Percentiles rank a stretch among this genome's conserved stretches.
phyloP scores from a whole-genome alignment of 1,140 invertebrate genomes.

The Orussus abietinus region DNA sequence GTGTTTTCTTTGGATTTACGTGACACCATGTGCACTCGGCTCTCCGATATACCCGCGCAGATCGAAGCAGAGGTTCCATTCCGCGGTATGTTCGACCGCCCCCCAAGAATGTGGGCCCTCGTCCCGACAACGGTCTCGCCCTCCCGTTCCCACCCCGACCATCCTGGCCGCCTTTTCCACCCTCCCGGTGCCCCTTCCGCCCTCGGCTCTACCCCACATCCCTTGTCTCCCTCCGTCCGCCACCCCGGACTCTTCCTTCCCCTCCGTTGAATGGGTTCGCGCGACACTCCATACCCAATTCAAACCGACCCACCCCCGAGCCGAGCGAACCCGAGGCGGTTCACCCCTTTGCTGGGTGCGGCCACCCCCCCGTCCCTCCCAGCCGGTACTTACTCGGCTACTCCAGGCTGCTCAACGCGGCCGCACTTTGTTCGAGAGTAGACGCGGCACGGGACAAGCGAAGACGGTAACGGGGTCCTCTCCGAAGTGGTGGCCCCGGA shows the following conservation, averaged over 20 bases:
- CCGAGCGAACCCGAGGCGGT: background rate
- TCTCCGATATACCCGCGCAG: conserved; percentile 35
- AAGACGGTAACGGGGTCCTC: background rate
- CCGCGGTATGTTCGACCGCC: conserved; percentile 37
- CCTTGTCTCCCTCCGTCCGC: too few relatives aligned
- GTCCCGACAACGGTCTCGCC: conserved; percentile 20
- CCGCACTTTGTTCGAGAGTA: conserved; percentile 19
- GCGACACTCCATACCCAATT: too few relatives aligned
- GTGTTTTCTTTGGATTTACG: conserved; percentile 46
- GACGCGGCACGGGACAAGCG: conserved; percentile 7
- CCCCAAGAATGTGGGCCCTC: conserved; percentile 37
- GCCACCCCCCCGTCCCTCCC: conserved; percentile 7
- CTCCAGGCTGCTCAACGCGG: conserved; percentile 15
- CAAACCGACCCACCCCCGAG: background rate
- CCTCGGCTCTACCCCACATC: too few relatives aligned
- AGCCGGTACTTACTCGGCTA: conserved; percentile 14
- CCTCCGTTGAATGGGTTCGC: too few relatives aligned
- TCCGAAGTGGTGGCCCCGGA: too few relatives aligned
- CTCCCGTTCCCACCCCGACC: background rate
- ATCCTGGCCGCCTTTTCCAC: too few relatives aligned
- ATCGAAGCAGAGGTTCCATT: conserved; percentile 38
- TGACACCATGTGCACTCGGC: conserved; percentile 36
- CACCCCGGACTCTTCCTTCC: too few relatives aligned
- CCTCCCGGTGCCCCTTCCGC: too few relatives aligned
- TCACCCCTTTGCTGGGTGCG: background rate